Conservation (phyloP, 2,113 vertebrate genomes). For the Gadus macrocephalus region DNA sequence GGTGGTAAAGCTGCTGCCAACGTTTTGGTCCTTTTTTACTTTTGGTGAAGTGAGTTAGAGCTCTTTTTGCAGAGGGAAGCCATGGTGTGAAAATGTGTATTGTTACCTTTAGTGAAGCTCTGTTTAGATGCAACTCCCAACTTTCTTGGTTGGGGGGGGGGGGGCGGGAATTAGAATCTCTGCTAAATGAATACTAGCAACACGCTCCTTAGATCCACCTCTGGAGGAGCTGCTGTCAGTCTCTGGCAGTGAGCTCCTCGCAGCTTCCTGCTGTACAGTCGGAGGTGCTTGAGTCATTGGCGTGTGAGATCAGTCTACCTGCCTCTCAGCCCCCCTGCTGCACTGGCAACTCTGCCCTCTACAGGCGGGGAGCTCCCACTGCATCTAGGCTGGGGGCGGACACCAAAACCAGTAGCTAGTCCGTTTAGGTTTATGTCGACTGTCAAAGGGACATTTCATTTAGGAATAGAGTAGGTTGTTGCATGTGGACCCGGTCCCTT, state of each 20-base stretch:
- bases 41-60: too few species aligned
- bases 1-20: background rate
- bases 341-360: conserved; percentile 11
- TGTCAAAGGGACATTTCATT: background rate
- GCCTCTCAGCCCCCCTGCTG: conserved; percentile 66
- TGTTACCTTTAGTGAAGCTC: too few species aligned
- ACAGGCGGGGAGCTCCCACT: conserved; percentile 25
- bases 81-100: too few species aligned
- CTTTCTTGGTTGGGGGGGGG: too few species aligned
- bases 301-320: conserved; percentile 89
- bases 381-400: conserved; percentile 44
- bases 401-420: conserved; percentile 4
- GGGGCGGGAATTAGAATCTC: too few species aligned
- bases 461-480: too few species aligned
- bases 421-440: background rate
- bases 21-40: too few species aligned
- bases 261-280: conserved; percentile 91
- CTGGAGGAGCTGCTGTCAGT: conserved; percentile 73
- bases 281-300: conserved; percentile 98
- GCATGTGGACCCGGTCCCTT: too few species aligned
- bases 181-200: background rate
- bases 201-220: conserved; percentile 90
- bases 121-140: too few species aligned
- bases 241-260: conserved; percentile 70
- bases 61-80: too few species aligned